Evolutionary conservation across 2,797 vertebrate species (phyloP).

Genomic region (Australoheros facetus): DNA sequence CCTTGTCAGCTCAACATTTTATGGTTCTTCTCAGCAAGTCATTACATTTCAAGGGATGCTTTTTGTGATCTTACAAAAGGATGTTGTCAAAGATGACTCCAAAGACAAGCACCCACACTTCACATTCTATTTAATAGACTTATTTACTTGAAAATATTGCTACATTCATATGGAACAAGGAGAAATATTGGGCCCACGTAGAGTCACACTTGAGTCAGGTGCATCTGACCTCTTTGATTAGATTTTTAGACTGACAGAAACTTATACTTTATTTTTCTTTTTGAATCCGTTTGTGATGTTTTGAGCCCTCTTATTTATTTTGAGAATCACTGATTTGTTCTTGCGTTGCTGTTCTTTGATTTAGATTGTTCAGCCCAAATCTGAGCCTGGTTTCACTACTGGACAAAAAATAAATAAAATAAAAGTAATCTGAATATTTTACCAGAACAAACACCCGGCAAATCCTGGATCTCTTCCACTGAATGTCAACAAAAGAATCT

Average conservation of each 20-base stretch:
- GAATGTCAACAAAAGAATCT: constrained; percentile 26
- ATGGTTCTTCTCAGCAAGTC: background rate
- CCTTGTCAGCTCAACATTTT: background rate
- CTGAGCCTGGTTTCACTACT: constrained; percentile 3
- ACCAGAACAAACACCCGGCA: constrained; percentile 6
- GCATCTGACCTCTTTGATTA: background rate
- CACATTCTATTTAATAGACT: background rate
- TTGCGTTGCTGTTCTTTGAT: background rate
- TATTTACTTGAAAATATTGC: background rate
- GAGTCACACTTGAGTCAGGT: background rate
- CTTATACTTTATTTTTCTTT: background rate
- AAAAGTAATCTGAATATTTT: background rate
- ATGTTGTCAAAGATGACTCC: background rate
- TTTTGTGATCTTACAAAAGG: background rate
- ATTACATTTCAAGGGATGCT: background rate
- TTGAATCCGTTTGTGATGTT: background rate
- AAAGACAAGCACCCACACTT: background rate
- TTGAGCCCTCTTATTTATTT: background rate
- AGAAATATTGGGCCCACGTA: background rate
- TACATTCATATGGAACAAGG: background rate
- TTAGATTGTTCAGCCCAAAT: background rate
- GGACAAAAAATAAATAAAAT: background rate
- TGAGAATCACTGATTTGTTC: background rate
- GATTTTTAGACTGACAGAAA: background rate
- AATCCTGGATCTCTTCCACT: constrained; percentile 18